These are phyloP conservation scores for Palythoa grandiflora DNA, from an alignment of 92 coral and sea anemone species.

Conservation along the genomic window DNA sequence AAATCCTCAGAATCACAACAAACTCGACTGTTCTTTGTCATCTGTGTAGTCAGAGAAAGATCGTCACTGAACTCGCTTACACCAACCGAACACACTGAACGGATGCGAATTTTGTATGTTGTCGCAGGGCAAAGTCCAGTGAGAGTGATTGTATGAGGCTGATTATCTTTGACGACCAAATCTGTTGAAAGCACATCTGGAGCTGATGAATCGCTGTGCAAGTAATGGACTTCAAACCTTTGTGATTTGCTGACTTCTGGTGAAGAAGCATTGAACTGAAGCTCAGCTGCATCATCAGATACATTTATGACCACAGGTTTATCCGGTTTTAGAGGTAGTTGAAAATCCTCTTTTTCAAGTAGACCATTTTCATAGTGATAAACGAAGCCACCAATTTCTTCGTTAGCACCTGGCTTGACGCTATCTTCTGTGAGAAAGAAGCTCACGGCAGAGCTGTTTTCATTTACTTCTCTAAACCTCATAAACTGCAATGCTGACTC, in stretches of 20 bases:
- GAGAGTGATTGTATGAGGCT: neutral
- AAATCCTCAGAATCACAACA: neutral
- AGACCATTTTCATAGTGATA: conserved; percentile 46
- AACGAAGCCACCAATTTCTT: conserved; percentile 49
- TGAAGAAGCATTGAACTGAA: neutral
- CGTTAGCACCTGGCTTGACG: conserved; percentile 9
- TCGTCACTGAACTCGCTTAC: neutral
- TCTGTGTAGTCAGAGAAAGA: neutral
- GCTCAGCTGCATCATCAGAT: neutral
- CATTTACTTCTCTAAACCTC: conserved; percentile 19
- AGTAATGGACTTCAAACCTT: conserved; percentile 29
- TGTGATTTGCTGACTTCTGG: neutral
- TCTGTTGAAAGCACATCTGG: neutral
- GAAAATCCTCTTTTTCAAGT: conserved; percentile 2
- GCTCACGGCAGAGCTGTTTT: conserved; percentile 40
- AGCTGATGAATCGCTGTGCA: conserved; percentile 2
- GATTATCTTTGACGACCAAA: neutral
- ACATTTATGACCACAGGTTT: neutral
- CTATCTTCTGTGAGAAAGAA: conserved; percentile 53
- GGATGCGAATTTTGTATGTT: neutral
- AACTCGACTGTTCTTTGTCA: neutral
- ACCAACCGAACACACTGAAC: neutral
- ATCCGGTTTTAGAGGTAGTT: neutral
- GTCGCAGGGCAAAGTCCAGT: conserved; percentile 33
- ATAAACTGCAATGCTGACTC: conserved; percentile 25